Conservation (phyloP, 2,797 vertebrate species). For the Cephalopachus bancanus region DNA sequence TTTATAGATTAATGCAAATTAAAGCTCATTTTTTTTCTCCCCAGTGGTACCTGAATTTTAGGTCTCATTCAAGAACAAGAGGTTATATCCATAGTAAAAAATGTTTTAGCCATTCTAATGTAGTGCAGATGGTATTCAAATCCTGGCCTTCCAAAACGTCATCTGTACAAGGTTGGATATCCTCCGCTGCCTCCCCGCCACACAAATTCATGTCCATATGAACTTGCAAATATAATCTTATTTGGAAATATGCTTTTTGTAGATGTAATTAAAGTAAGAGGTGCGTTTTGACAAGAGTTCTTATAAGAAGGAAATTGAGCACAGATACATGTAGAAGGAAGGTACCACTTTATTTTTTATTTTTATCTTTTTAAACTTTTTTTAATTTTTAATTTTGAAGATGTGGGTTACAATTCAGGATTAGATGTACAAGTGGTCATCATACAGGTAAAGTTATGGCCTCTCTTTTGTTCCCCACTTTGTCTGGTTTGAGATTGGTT, state of each 20-base stretch:
- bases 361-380: too few relatives aligned
- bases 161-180: not conserved
- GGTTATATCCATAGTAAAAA: not conserved
- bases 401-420: too few relatives aligned
- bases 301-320: not conserved
- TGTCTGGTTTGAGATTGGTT: too few relatives aligned
- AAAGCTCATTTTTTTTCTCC: conserved; percentile 52
- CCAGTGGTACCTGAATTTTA: conserved; percentile 59
- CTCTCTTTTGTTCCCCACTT: too few relatives aligned
- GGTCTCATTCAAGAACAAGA: conserved; percentile 53
- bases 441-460: too few relatives aligned
- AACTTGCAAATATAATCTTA: not conserved
- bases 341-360: too few relatives aligned
- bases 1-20: conserved; percentile 60
- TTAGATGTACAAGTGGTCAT: too few relatives aligned
- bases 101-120: not conserved
- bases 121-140: not conserved
- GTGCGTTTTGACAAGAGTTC: too few relatives aligned
- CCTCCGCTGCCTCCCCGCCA: not conserved
- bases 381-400: too few relatives aligned
- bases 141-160: not conserved
- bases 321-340: not conserved
- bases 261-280: not conserved
- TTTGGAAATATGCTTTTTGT: conserved; percentile 7
- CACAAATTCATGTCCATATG: not conserved